Base-by-base conservation (phyloP, 2,113 vertebrate genomes). In the Saccopteryx bilineata region DNA sequence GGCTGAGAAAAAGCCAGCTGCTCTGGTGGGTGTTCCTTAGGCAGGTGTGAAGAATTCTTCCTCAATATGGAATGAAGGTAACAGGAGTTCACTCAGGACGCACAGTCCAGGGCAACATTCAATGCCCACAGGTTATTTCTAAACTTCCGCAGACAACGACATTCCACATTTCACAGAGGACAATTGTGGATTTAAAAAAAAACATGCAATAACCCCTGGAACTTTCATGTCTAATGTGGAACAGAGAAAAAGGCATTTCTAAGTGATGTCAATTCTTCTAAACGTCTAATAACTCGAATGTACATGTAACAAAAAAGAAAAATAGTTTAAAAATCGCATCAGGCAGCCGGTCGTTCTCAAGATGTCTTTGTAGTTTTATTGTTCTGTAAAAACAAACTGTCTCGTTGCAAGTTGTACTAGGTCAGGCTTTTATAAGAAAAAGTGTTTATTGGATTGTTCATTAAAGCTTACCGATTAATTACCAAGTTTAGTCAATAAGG, bases 401-500 rank as follows among this genome's bases (percentile, higher is more conserved):
- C 85, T 94, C 71, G 84, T 63, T 2, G 33, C 94, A 96, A 96
- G 86, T 50, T 79, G 18, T 74, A 78, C 48, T 80, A 46, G 88
- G 66, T 50, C 66, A 89, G 81, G 82, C 7, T 91, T 92, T 93
- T 80, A 90, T 17, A 74, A 66, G 84, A 5, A 81, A 88, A 94
- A 92, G 83, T 80, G 26, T 95, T 97, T 94, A 84, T 94, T 90
- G 92, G 71, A 96, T 91, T 94, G 58, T 33, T 95, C 66, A 89
- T 91, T 96, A 93, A 80, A 93, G 79, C 23, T 86, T 72, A 81
- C 83, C 58, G 89, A 95, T 94, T 96, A 95, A 96, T 95, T 89
- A 96, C 75, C 21, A 90, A 88, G 82, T 95, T 88, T 74, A 83
- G 91, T 80, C 87, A 93, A 60, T 83, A 71, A 9, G 68, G 11